Percentiles rank a stretch among this genome's conserved stretches.
Evolutionary conservation across 2,797 vertebrate genomes (phyloP).

Genomic region (Manis javanica): DNA sequence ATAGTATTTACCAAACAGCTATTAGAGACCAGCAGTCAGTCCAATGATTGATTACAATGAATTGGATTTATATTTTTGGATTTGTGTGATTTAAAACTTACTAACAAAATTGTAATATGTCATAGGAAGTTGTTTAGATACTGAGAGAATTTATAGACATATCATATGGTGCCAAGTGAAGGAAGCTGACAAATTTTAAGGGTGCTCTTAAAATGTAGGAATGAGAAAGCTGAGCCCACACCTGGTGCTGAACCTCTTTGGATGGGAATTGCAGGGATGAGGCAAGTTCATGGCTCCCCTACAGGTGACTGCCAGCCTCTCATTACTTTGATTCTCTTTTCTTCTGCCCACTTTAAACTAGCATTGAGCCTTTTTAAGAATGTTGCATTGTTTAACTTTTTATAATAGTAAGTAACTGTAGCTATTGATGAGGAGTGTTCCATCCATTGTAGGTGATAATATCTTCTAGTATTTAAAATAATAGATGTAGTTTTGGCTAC

Average conservation of each 20-base stretch:
- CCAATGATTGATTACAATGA: background rate
- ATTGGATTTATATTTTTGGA: background rate
- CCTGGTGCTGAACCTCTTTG: background rate
- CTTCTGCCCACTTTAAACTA: background rate
- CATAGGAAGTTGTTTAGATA: background rate
- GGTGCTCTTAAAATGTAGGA: background rate
- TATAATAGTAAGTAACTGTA: background rate
- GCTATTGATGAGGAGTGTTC: background rate
- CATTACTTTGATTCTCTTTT: background rate
- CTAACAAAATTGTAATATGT: background rate
- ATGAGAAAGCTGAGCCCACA: background rate
- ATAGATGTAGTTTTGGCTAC: background rate
- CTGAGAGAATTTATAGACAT: background rate
- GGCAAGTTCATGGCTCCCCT: background rate
- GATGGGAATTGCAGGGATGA: background rate
- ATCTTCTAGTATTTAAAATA: background rate
- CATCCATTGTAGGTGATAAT: background rate
- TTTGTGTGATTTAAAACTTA: constrained; percentile 15
- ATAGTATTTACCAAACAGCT: background rate
- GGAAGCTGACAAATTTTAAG: background rate
- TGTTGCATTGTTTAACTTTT: background rate
- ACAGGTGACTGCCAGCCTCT: background rate
- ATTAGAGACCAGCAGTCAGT: background rate
- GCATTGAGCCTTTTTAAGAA: background rate
- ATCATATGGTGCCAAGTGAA: background rate